Percentiles rank a stretch among this genome's conserved stretches.
phyloP scores from a whole-genome alignment of 2,888 invertebrate species.

The Poecilobothrus nobilitatus region DNA sequence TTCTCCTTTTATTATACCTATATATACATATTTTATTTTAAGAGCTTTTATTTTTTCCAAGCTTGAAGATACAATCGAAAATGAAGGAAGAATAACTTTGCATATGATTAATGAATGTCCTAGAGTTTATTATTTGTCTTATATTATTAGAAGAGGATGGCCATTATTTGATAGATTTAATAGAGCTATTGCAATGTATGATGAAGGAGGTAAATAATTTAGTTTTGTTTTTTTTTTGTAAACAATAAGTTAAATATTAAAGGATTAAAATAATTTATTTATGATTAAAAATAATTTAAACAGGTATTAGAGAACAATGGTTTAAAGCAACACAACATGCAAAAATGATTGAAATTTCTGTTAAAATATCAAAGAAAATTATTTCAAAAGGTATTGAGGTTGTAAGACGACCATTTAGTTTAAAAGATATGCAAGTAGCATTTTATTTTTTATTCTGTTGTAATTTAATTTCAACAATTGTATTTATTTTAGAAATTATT shows the following conservation, averaged over 20 bases:
- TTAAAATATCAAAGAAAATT: not conserved
- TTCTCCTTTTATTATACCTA: not conserved
- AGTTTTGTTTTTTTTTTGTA: constrained; percentile 8
- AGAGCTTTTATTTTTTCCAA: not conserved
- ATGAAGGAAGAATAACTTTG: constrained; percentile 36
- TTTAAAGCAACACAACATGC: not conserved
- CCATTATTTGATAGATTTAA: constrained; percentile 33
- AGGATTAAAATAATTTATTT: not conserved
- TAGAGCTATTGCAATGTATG: constrained; percentile 14
- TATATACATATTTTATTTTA: not conserved
- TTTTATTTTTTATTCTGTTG: constrained; percentile 28
- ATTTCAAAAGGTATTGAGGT: not conserved
- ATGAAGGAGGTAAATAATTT: constrained; percentile 16
- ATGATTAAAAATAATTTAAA: not conserved
- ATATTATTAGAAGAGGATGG: constrained; percentile 43
- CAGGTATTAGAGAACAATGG: not conserved
- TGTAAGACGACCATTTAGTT: constrained; percentile 15
- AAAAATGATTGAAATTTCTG: not conserved
- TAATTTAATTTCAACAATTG: constrained; percentile 4
- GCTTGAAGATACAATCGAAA: not conserved
- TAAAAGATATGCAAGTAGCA: constrained; percentile 29
- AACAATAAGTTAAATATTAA: too few species aligned
- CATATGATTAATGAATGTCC: constrained; percentile 45
- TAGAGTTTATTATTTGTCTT: constrained; percentile 41
- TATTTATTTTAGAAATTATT: not conserved